A percentile compares a stretch with the other conserved stretches of the same genome.
Conservation (phyloP, 2,888 invertebrate species). For the Tetramorium bicarinatum region DNA sequence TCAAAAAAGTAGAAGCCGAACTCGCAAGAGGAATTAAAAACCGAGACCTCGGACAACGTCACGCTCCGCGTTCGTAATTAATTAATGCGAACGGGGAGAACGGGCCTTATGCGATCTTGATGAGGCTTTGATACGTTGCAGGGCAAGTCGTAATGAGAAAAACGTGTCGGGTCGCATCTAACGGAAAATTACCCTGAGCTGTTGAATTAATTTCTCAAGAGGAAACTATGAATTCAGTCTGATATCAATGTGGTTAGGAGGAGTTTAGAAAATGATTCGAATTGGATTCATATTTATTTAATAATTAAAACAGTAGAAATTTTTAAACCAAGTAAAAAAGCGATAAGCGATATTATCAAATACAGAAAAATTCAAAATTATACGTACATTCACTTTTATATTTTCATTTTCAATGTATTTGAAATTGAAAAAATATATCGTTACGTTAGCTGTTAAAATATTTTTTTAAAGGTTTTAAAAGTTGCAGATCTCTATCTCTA, state of each 20-base stretch:
- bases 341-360: neutral
- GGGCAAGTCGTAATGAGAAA: conserved; percentile 57
- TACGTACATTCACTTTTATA: neutral
- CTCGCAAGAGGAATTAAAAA: conserved; percentile 46
- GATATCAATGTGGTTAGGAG: conserved; percentile 13
- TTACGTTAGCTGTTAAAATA: neutral
- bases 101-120: conserved; percentile 53
- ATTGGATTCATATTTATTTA: neutral
- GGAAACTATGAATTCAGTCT: conserved; percentile 32
- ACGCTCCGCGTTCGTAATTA: conserved; percentile 47
- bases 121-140: conserved; percentile 53
- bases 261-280: conserved; percentile 28
- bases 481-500: neutral
- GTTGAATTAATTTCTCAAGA: conserved; percentile 57
- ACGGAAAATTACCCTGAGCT: conserved; percentile 49
- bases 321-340: neutral
- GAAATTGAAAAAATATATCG: neutral
- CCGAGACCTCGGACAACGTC: conserved; percentile 43
- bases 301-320: neutral
- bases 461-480: neutral
- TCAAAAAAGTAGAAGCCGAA: conserved; percentile 29
- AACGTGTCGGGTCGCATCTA: conserved; percentile 54
- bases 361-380: neutral
- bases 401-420: neutral
- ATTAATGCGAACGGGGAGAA: conserved; percentile 42